Percentiles rank a stretch among this genome's conserved stretches.
Evolutionary conservation across 2,888 invertebrate genomes (phyloP).

Genomic region (Phyllotreta cruciferae): DNA sequence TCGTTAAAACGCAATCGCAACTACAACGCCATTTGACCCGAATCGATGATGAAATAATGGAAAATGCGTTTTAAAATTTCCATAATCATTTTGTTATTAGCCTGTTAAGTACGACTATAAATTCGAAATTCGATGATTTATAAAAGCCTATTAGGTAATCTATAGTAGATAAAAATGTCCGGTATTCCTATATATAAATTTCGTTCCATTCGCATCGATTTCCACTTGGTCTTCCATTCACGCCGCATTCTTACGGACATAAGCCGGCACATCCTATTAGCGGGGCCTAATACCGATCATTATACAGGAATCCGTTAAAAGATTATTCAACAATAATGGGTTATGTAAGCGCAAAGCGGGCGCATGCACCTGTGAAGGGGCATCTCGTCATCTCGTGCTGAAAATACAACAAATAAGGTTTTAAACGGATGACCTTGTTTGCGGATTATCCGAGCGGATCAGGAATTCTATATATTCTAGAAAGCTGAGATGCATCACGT

Average conservation of each 20-base stretch:
- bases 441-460: slow-evolving; percentile 11
- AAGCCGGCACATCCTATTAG: not conserved
- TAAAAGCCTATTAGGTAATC: too few species aligned
- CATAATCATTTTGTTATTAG: too few species aligned
- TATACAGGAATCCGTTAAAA: slow-evolving; percentile 12
- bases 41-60: too few species aligned
- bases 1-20: too few species aligned
- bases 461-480: slow-evolving; percentile 9
- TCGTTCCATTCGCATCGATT: too few species aligned
- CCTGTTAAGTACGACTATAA: too few species aligned
- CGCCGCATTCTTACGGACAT: not conserved
- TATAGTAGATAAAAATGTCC: too few species aligned
- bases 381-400: not conserved
- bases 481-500: slow-evolving; percentile 4
- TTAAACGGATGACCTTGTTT: slow-evolving; percentile 15
- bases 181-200: too few species aligned
- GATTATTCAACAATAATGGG: slow-evolving; percentile 11
- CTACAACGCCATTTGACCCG: too few species aligned
- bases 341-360: slow-evolving; percentile 6
- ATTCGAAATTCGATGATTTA: too few species aligned
- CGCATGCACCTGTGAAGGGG: not conserved
- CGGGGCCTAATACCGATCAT: slow-evolving; percentile 8
- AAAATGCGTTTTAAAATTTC: too few species aligned
- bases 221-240: not conserved
- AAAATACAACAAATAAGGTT: slow-evolving; percentile 10